Base-by-base conservation (phyloP, 23 tunicate species). In the Trididemnum miniatum region DNA sequence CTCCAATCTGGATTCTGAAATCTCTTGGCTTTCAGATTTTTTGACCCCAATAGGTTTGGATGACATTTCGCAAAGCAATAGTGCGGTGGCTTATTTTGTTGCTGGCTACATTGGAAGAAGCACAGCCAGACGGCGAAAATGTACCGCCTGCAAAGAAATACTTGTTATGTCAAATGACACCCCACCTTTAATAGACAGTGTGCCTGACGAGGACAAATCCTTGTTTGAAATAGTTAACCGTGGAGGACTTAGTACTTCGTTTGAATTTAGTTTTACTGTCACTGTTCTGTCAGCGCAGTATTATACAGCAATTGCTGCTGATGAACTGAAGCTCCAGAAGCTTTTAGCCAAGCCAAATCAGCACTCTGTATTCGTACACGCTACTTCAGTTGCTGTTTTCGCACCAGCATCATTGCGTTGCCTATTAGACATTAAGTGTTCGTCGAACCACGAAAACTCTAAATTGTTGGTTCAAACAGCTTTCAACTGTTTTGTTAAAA, bases 71-170 rank as follows among this genome's bases (percentile, higher is more conserved):
- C n/a, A n/a, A n/a, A n/a, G n/a, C n/a, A n/a, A n/a, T 63, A 26
- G 28, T 63, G 69, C 69, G 5, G 26, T 63, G n/a, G 4, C 69
- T 24, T 63, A n/a, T 5, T 63, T 63, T 26, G 69, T 63, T 24
- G 28, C 7, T 63, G 69, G 69, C 28, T 63, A 63, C 28, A 63
- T 63, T 15, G 69, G 69, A 63, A n/a, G 26, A 24, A 63, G 69
- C 69, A 63, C n/a, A 15, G 69, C 28, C n/a, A 22, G 69, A n/a
- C 69, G 69, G n/a, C 25, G 69, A 63, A 63, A 63, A 63, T 63
- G 69, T 63, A 26, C 25, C n/a, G 28, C 28, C 28, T 63, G 69
- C 28, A 63, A 63, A 24, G 69, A 63, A 63, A 20, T 63, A 7
- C 28, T 15, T 22, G 69, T 15, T 22, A 5, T 26, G 5, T 63